phyloP scores from a whole-genome alignment of 2,888 invertebrate genomes.

The Patella caerulea region DNA sequence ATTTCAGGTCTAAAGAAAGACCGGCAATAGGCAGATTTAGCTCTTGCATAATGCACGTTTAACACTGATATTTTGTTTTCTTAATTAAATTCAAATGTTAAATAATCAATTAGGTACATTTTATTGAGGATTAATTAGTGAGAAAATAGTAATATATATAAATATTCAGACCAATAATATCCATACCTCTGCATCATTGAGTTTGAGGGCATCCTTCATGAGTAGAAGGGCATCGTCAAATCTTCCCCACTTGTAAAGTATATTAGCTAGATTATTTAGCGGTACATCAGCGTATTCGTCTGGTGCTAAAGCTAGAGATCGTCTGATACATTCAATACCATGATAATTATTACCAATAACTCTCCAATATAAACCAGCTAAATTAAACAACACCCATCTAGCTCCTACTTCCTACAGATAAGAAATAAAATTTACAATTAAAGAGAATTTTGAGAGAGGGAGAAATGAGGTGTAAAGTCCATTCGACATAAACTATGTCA shows the following conservation, averaged over 20 bases:
- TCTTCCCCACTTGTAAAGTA: constrained; percentile 76
- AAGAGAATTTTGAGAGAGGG: too few relatives aligned
- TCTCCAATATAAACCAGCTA: constrained; percentile 86
- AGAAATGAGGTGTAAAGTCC: too few relatives aligned
- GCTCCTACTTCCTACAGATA: constrained; percentile 79
- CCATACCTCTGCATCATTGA: constrained; percentile 78
- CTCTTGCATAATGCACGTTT: too few relatives aligned
- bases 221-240: constrained; percentile 78
- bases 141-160: too few relatives aligned
- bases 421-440: neutral
- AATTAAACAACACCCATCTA: constrained; percentile 81
- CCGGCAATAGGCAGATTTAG: too few relatives aligned
- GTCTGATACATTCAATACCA: constrained; percentile 80
- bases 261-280: constrained; percentile 80
- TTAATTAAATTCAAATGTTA: too few relatives aligned
- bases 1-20: too few relatives aligned
- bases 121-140: too few relatives aligned
- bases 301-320: constrained; percentile 77
- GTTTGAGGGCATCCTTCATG: constrained; percentile 77
- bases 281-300: constrained; percentile 79
- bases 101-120: too few relatives aligned
- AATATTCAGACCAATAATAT: too few relatives aligned
- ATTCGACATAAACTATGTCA: too few relatives aligned
- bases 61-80: too few relatives aligned
- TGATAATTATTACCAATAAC: constrained; percentile 80